These are phyloP conservation scores for Drosophila siamana DNA, from an alignment of 2,888 invertebrate species.

Conservation along the genomic window DNA sequence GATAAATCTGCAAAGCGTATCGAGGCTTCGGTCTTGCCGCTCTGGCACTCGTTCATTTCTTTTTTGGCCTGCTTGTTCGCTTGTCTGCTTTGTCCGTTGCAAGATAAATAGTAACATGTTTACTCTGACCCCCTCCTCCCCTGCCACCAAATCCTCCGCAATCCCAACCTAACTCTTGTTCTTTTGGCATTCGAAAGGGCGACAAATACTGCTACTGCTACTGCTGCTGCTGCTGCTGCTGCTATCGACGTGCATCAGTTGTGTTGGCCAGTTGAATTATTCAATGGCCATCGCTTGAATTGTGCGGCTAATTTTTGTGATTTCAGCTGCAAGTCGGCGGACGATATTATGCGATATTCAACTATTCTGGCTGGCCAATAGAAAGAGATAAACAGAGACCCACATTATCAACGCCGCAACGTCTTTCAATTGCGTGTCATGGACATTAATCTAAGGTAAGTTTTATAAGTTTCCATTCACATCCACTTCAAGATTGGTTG, in stretches of 20 bases:
- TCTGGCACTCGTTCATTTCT: conserved; percentile 3
- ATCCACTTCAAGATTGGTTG: neutral
- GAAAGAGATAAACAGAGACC: conserved; percentile 5
- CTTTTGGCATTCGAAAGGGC: neutral
- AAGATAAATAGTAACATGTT: conserved; percentile 76
- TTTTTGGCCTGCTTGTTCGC: conserved; percentile 15
- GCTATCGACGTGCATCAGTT: conserved; percentile 59
- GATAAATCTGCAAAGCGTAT: conserved; percentile 9
- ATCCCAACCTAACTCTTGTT: neutral
- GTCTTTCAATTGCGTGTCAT: conserved; percentile 23
- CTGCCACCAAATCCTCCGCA: neutral
- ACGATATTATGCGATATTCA: conserved; percentile 44
- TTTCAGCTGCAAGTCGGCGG: conserved; percentile 24
- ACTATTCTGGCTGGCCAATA: conserved; percentile 21
- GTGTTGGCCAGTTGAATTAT: conserved; percentile 56
- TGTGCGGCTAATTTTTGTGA: conserved; percentile 55
- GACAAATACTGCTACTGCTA: conserved; percentile 31
- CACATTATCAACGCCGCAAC: conserved; percentile 1
- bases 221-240: conserved; percentile 24
- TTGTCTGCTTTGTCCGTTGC: conserved; percentile 51
- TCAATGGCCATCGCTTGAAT: conserved; percentile 42
- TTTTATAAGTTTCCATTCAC: conserved; percentile 4
- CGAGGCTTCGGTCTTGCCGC: conserved; percentile 5
- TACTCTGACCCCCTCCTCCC: conserved; percentile 31
- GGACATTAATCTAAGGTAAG: conserved; percentile 35